These are phyloP conservation scores for Gisinianus flammeolus DNA, from an alignment of 2,888 invertebrate species.

Conservation along the genomic window DNA sequence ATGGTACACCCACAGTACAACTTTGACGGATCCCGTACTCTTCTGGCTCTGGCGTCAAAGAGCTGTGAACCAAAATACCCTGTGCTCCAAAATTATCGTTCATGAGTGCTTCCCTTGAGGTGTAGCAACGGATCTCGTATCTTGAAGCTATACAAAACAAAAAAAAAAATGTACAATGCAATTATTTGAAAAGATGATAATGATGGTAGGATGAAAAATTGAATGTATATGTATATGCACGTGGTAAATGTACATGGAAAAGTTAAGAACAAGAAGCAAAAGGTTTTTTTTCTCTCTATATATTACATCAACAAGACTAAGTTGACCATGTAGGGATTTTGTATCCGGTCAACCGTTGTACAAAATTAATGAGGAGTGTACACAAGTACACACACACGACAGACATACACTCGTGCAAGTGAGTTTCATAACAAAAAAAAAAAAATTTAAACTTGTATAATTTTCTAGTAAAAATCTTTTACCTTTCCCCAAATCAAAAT, in stretches of 20 bases:
- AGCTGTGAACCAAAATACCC: constrained; percentile 59
- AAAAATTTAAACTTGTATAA: constrained; percentile 32
- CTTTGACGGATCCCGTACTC: constrained; percentile 59
- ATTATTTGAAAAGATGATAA: not conserved
- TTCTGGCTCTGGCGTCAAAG: constrained; percentile 58
- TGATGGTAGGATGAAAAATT: not conserved
- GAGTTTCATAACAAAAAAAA: constrained; percentile 3
- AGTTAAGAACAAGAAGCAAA: not conserved
- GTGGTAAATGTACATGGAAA: not conserved
- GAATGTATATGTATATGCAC: not conserved
- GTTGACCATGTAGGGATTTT: constrained; percentile 19
- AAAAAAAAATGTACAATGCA: not conserved
- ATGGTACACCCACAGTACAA: constrained; percentile 59
- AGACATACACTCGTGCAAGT: not conserved
- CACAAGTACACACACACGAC: not conserved
- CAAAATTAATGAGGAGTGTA: not conserved
- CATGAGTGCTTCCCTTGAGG: constrained; percentile 58
- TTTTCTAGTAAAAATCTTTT: not conserved
- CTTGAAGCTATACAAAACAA: constrained; percentile 50
- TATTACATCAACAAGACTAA: not conserved
- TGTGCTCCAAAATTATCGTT: constrained; percentile 59
- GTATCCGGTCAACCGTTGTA: not conserved
- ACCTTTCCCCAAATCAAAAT: constrained; percentile 61
- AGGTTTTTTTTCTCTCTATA: not conserved
- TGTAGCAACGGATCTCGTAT: constrained; percentile 60